Conservation (phyloP, 1,140 invertebrate species). For the Drosophila yakuba region DNA sequence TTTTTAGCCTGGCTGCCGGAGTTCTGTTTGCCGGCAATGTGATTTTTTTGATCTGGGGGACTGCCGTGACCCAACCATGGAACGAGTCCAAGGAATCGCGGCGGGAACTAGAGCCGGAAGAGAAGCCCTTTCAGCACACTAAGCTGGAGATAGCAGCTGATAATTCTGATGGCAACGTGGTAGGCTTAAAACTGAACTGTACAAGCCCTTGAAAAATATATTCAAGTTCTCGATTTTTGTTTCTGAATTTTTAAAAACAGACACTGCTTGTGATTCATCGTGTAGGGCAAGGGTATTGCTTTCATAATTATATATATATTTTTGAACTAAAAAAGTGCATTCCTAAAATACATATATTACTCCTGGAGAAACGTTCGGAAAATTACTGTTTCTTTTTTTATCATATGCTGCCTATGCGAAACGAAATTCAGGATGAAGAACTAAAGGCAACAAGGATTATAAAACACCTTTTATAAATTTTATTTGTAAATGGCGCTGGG, state of each 20-base stretch:
- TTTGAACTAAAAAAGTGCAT: no score
- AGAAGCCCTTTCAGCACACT: constrained; percentile 46
- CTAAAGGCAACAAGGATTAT: no score
- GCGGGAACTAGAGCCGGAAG: constrained; percentile 30
- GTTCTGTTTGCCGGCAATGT: constrained; percentile 89
- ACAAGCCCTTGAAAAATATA: constrained; percentile 34
- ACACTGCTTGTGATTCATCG: no score
- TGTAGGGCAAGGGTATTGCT: no score
- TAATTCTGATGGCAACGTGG: constrained; percentile 6
- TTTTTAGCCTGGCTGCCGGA: constrained; percentile 90
- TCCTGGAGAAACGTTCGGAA: no score
- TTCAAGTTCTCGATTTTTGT: constrained; percentile 2
- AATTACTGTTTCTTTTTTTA: no score
- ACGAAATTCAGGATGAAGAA: no score
- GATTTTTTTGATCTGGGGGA: constrained; percentile 89
- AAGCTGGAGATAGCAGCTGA: constrained; percentile 40
- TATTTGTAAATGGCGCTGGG: no score
- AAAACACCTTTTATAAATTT: no score
- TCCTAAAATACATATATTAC: no score
- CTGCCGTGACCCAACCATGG: constrained; percentile 88
- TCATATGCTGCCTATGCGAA: no score
- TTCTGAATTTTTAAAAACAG: neutral
- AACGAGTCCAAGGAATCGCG: constrained; percentile 83
- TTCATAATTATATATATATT: no score
- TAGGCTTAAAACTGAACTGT: constrained; percentile 41